Evolutionary conservation across 2,113 vertebrate genomes (phyloP).

Genomic region (Bos taurus): DNA sequence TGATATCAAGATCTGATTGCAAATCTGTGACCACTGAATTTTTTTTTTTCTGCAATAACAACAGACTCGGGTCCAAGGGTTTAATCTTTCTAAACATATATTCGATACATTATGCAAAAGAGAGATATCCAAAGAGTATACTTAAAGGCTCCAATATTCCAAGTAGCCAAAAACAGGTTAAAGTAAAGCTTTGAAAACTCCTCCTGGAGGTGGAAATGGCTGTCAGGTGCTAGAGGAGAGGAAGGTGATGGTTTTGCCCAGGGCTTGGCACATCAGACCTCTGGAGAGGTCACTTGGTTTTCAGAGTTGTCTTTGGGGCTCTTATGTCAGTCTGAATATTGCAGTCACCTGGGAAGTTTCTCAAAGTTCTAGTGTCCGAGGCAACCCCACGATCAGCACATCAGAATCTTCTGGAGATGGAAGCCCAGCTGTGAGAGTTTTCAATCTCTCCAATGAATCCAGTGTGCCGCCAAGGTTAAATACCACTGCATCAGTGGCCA

Average conservation of each 20-base stretch:
- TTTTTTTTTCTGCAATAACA: background rate
- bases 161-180: background rate
- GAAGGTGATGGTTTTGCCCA: background rate
- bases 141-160: background rate
- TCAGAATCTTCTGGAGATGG: background rate
- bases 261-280: fast-evolving
- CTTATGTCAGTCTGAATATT: background rate
- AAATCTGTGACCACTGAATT: background rate
- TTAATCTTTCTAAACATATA: background rate
- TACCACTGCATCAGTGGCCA: fast-evolving
- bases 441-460: background rate
- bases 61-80: background rate
- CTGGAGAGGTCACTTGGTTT: background rate
- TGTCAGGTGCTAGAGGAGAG: background rate
- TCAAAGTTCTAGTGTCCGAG: background rate
- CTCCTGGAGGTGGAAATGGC: too few species aligned
- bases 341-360: background rate
- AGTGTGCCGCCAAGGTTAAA: background rate
- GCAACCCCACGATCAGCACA: too few species aligned
- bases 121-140: background rate
- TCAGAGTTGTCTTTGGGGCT: background rate
- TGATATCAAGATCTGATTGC: background rate
- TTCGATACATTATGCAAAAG: background rate
- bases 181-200: background rate
- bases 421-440: background rate